These are phyloP conservation scores for Hyperoplus lanceolatus DNA, from an alignment of 2,797 vertebrate species.

Conservation along the genomic window DNA sequence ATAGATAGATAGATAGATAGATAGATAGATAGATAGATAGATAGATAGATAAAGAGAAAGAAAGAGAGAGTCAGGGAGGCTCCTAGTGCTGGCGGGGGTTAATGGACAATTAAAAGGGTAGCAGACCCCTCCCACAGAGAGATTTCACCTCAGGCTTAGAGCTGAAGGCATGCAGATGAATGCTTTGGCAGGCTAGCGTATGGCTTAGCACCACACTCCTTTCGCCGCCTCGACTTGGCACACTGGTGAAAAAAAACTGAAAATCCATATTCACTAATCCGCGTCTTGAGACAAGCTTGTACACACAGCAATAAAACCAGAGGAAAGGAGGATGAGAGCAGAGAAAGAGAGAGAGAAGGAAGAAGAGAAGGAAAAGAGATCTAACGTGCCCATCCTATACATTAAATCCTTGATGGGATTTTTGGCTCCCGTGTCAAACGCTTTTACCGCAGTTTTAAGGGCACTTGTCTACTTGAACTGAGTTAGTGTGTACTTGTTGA, in stretches of 20 bases:
- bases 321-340: constrained; percentile 12
- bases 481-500: constrained; percentile 60
- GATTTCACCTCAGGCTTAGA: constrained; percentile 81
- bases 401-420: constrained; percentile 17
- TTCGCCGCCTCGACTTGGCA: constrained; percentile 6
- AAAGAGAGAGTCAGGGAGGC: constrained; percentile 39
- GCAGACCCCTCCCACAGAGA: constrained; percentile 73
- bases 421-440: constrained; percentile 57
- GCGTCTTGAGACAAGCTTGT: constrained; percentile 47
- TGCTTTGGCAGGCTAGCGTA: constrained; percentile 68
- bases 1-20: neutral
- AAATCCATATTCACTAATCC: constrained; percentile 67
- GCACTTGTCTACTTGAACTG: constrained; percentile 65
- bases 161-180: constrained; percentile 83
- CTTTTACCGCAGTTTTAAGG: constrained; percentile 61
- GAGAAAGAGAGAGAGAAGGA: neutral
- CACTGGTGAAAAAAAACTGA: constrained; percentile 42
- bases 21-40: neutral
- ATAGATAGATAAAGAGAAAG: neutral
- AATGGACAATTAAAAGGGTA: constrained; percentile 87
- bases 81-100: constrained; percentile 66
- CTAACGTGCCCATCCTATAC: constrained; percentile 40
- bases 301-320: constrained; percentile 41
- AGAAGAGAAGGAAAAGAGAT: neutral
- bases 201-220: constrained; percentile 58